These are phyloP conservation scores for Indicator maculatus DNA, from an alignment of 2,113 vertebrate species.

Conservation along the genomic window DNA sequence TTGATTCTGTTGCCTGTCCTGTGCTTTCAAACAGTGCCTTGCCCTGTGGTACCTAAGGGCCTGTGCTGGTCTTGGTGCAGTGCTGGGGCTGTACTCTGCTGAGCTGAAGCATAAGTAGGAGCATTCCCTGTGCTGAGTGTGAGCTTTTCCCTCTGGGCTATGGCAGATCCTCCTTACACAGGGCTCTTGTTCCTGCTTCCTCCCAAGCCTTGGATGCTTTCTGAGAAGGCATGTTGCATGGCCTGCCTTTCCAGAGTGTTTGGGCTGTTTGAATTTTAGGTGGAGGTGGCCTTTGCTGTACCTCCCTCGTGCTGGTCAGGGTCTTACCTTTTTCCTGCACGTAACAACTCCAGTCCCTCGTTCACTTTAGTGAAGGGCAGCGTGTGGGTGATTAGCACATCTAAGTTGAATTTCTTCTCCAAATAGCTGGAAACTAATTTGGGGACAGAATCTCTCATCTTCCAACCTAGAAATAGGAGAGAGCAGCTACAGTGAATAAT, in stretches of 20 bases:
- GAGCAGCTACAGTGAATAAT: neutral
- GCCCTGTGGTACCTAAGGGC: neutral
- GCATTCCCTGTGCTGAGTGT: neutral
- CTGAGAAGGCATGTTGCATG: too few species aligned
- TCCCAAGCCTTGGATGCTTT: too few species aligned
- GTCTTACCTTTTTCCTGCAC: slow-evolving; percentile 55
- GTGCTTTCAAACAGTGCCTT: neutral
- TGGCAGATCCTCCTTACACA: neutral
- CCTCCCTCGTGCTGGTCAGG: neutral
- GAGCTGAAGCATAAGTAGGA: neutral
- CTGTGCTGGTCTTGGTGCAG: neutral
- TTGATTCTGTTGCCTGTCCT: fast-evolving
- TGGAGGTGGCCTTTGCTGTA: neutral
- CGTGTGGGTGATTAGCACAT: slow-evolving; percentile 86
- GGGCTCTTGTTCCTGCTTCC: too few species aligned
- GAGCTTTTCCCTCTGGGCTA: neutral
- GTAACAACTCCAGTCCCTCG: slow-evolving; percentile 84
- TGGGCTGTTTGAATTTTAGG: neutral
- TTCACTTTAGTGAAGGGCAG: slow-evolving; percentile 83
- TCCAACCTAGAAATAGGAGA: slow-evolving; percentile 42
- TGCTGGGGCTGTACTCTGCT: fast-evolving
- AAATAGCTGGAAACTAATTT: slow-evolving; percentile 85
- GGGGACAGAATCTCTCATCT: slow-evolving; percentile 65
- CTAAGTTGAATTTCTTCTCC: slow-evolving; percentile 85
- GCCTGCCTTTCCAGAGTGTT: too few species aligned